A percentile compares a stretch with the other conserved stretches of the same genome.
Evolutionary conservation across 2,113 vertebrate species (phyloP).

Genomic region (Nicator chloris): DNA sequence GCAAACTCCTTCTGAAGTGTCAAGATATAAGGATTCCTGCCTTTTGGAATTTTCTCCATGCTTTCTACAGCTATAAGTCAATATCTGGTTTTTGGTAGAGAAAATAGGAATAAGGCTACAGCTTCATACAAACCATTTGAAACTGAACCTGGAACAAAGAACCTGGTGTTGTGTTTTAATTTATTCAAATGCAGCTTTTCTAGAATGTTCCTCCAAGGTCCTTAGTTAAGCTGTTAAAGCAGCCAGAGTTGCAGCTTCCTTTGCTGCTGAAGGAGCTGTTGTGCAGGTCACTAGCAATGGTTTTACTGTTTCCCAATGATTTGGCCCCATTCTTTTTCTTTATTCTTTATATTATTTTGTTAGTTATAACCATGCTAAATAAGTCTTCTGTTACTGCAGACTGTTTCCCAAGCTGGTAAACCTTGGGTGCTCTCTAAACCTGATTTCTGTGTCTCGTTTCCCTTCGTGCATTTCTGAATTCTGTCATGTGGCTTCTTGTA

Average conservation of each 20-base stretch:
- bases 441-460: background rate
- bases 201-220: background rate
- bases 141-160: background rate
- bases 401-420: background rate
- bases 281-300: background rate
- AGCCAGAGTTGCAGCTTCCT: background rate
- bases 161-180: background rate
- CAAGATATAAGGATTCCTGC: background rate
- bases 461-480: background rate
- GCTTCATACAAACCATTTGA: background rate
- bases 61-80: background rate
- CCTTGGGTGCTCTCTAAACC: background rate
- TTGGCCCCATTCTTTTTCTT: background rate
- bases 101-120: background rate
- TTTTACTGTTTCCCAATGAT: background rate
- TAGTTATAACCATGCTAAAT: background rate
- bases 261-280: background rate
- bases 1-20: background rate
- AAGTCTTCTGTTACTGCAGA: background rate
- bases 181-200: background rate
- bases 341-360: background rate
- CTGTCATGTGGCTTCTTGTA: background rate
- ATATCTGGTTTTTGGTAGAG: background rate
- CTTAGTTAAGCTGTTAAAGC: background rate
- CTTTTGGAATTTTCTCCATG: background rate